Evolutionary conservation across 2,888 invertebrate genomes (phyloP), one percentile per base, ranked within the genome.

Genomic region (Ferdinandea cuprea): DNA sequence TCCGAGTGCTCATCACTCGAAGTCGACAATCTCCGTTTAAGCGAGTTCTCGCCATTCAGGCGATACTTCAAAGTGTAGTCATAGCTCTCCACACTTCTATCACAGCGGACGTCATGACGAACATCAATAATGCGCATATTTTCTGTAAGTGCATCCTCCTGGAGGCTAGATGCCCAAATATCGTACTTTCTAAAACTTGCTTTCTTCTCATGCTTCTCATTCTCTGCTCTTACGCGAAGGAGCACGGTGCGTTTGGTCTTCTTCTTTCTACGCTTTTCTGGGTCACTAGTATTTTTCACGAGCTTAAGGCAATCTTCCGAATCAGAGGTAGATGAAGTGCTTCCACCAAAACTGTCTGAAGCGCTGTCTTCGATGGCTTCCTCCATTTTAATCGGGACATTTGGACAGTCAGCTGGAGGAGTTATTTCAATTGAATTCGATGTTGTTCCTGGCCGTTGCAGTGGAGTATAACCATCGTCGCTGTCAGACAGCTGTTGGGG

Each of bases 51-150:
- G 11, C 92, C 93, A 86, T 94, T 93, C 85, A 94, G 91, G 85
- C 93, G 93, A 90, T 93, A 93, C 87, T 92, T 93, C 86, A 93
- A 90, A 40, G 93, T 93, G 89, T 94, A 94, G 90, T 95, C 94
- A 90, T 96, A 96, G 89, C 94, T 94, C 91, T 96, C 96, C 59
- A 96, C 95, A 89, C 92, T 92, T 21, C 94, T 91, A 91, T 93
- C 94, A 89, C 92, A 92, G 88, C 91, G 93, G 89, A 91, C 93
- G 87, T 92, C 93, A 90, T 91, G 91, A 1, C 94, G 93, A 8
- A 97, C 96, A 90, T 95, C 95, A 90, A 96, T 96, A 44, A 93
- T 93, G 9, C 94, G 93, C 91, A 97, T 93, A 86, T 95, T 94
- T 88, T 96, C 95, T 25, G 95, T 94, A 61, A 97, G 90, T 0